phyloP scores from a whole-genome alignment of 2,113 vertebrate genomes.

The Coreoperca whiteheadi region DNA sequence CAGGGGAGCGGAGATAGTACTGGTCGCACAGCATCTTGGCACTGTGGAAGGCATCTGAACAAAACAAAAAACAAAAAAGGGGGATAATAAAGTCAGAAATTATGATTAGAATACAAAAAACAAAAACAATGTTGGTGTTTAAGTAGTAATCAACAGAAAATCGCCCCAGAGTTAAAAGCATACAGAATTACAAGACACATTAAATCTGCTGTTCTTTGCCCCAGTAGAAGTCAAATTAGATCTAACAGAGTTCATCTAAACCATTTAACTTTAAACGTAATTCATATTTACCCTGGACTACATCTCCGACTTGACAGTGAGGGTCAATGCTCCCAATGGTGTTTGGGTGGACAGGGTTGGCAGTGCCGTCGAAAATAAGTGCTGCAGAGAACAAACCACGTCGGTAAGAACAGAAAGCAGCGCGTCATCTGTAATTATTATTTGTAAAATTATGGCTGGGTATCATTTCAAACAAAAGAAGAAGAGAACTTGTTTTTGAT shows the following conservation, averaged over 20 bases:
- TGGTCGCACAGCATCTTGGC: conserved; percentile 94
- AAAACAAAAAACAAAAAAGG: no score
- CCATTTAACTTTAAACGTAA: neutral
- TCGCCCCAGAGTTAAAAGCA: no score
- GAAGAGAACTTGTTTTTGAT: no score
- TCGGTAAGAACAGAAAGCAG: neutral
- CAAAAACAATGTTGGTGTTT: neutral
- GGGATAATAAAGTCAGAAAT: neutral
- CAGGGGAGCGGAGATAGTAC: conserved; percentile 91
- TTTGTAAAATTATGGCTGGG: no score
- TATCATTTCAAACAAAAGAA: no score
- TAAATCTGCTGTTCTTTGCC: no score
- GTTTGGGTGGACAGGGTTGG: conserved; percentile 93
- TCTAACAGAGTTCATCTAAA: neutral
- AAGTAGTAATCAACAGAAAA: neutral
- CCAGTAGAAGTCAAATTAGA: neutral
- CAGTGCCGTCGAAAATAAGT: conserved; percentile 91
- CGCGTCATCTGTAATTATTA: no score
- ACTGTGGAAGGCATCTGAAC: conserved; percentile 90
- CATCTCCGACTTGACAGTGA: conserved; percentile 88
- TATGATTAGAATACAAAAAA: neutral
- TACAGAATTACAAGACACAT: no score
- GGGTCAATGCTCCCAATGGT: conserved; percentile 95
- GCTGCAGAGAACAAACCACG: conserved; percentile 74
- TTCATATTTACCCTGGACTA: conserved; percentile 87